Conservation (phyloP, 1,140 invertebrate genomes). For the Trypoxylus dichotomus region DNA sequence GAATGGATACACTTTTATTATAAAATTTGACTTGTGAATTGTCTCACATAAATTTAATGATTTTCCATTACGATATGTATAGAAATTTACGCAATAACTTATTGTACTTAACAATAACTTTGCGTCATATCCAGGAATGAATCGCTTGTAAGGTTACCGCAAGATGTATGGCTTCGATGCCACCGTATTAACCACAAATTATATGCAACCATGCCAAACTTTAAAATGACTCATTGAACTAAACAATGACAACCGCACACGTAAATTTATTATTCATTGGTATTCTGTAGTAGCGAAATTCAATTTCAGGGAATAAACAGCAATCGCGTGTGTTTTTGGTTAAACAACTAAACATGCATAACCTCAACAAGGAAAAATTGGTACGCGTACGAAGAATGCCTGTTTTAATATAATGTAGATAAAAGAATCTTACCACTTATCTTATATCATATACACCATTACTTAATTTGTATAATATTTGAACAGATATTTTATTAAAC, state of each 20-base stretch:
- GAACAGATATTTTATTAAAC: too few species aligned
- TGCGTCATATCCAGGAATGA: background rate
- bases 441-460: too few species aligned
- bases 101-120: background rate
- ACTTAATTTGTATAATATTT: too few species aligned
- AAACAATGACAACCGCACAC: background rate
- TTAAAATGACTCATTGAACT: background rate
- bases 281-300: background rate
- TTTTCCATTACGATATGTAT: background rate
- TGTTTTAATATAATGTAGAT: too few species aligned
- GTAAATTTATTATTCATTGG: slow-evolving; percentile 8
- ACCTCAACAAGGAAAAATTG: background rate
- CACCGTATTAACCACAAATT: background rate
- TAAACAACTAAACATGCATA: background rate
- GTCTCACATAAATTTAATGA: too few species aligned
- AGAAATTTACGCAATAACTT: background rate
- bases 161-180: background rate
- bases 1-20: too few species aligned
- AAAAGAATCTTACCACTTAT: too few species aligned
- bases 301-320: background rate
- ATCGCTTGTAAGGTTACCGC: background rate
- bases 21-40: too few species aligned
- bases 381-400: too few species aligned
- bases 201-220: background rate
- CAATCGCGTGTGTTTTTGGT: background rate